These are phyloP conservation scores for Heliothis subflexa DNA, from an alignment of 1,140 invertebrate genomes.

Conservation along the genomic window DNA sequence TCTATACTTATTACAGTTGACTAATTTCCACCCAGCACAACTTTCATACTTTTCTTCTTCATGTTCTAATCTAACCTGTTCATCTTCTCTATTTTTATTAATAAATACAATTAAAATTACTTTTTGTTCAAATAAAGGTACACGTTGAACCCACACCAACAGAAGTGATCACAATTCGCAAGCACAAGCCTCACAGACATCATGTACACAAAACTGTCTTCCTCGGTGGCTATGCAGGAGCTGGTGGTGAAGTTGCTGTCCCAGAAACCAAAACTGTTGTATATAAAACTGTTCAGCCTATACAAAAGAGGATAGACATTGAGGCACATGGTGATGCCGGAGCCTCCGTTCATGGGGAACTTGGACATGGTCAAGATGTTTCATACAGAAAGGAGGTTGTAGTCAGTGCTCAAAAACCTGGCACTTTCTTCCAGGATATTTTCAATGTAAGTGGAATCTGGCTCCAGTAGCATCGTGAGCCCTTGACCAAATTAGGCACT, in stretches of 20 bases:
- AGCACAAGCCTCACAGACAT: conserved; percentile 66
- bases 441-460: conserved; percentile 71
- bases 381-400: conserved; percentile 69
- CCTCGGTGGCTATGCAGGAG: conserved; percentile 70
- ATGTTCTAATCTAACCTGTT: not conserved
- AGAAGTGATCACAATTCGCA: conserved; percentile 61
- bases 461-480: no score
- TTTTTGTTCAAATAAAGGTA: conserved; percentile 57
- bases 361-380: conserved; percentile 53
- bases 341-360: conserved; percentile 46
- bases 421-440: conserved; percentile 75
- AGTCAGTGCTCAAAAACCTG: conserved; percentile 64
- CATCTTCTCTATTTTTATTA: no score
- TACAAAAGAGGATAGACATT: conserved; percentile 73
- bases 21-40: no score
- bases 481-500: no score
- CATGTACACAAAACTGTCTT: conserved; percentile 71
- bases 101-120: not conserved
- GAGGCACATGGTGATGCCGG: conserved; percentile 48
- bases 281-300: conserved; percentile 55
- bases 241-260: conserved; percentile 50
- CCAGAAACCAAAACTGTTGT: conserved; percentile 47
- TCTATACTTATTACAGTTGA: no score
- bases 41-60: no score
- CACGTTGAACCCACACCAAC: conserved; percentile 60